A percentile compares a stretch with the other conserved stretches of the same genome.
Conservation (phyloP, 1,140 invertebrate species). For the Ctenoplectra terminalis region DNA sequence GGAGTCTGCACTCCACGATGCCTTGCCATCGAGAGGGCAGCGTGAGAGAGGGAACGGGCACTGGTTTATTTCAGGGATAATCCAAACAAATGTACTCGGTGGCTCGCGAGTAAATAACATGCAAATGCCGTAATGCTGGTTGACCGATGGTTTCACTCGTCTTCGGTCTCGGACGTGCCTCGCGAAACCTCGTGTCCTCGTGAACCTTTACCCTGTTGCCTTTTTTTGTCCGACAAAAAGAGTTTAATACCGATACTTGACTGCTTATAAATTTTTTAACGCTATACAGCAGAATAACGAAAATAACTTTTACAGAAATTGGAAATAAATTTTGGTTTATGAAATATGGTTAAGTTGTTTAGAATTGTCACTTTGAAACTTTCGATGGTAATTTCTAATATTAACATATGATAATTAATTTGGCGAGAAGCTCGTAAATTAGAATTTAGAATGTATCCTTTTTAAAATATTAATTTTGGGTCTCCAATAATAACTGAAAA, state of each 20-base stretch:
- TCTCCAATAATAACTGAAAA: not conserved
- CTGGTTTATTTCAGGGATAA: slow-evolving; percentile 83
- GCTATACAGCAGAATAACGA: too few relatives aligned
- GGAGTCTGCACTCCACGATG: slow-evolving; percentile 64
- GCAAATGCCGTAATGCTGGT: slow-evolving; percentile 83
- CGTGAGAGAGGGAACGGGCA: slow-evolving; percentile 59
- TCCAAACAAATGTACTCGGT: slow-evolving; percentile 84
- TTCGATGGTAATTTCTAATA: too few relatives aligned
- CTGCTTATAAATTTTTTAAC: not conserved
- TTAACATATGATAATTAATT: not conserved
- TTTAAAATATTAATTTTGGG: not conserved
- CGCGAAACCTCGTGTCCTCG: slow-evolving; percentile 34
- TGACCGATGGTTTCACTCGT: slow-evolving; percentile 82
- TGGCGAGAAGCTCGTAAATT: too few relatives aligned
- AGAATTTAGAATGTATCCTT: too few relatives aligned
- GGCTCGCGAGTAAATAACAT: slow-evolving; percentile 83
- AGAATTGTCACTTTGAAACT: too few relatives aligned
- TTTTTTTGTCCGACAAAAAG: slow-evolving; percentile 32
- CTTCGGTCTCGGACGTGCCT: slow-evolving; percentile 67
- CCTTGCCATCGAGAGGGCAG: slow-evolving; percentile 68
- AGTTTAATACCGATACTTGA: not conserved
- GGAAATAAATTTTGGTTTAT: too few relatives aligned
- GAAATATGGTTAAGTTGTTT: too few relatives aligned
- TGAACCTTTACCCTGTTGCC: not conserved
- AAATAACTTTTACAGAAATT: too few relatives aligned